These are phyloP conservation scores for Tethea ocularis DNA, from an alignment of 2,888 invertebrate genomes.

Conservation along the genomic window DNA sequence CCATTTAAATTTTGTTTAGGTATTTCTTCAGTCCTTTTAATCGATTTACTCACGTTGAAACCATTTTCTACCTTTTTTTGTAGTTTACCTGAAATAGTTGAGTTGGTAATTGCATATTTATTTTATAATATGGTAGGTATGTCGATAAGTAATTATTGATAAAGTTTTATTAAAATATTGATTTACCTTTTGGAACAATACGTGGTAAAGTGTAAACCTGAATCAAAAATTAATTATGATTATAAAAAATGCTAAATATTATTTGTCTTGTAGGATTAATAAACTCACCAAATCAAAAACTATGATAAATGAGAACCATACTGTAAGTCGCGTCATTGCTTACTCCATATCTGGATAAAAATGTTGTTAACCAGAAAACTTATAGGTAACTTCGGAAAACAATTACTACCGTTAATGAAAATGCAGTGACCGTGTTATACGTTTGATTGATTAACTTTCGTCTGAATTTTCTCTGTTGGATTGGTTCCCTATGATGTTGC, in stretches of 20 bases:
- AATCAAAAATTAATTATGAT: background rate
- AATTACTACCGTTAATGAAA: constrained; percentile 54
- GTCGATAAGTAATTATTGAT: background rate
- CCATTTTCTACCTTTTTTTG: background rate
- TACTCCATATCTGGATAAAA: constrained; percentile 19
- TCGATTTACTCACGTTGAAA: background rate
- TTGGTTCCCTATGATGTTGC: background rate
- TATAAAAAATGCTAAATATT: background rate
- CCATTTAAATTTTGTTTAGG: background rate
- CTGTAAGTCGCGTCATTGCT: constrained; percentile 26
- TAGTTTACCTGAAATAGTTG: background rate
- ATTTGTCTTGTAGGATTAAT: background rate
- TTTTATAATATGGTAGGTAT: background rate
- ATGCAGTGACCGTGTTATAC: constrained; percentile 56
- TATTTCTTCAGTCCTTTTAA: background rate
- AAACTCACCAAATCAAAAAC: constrained; percentile 32
- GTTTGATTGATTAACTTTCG: constrained; percentile 30
- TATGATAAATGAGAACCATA: constrained; percentile 26
- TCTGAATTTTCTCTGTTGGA: background rate
- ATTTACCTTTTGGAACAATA: background rate
- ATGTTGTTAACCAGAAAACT: constrained; percentile 23
- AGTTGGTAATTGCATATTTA: background rate
- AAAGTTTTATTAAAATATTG: background rate
- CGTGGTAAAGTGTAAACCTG: background rate
- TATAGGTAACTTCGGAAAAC: constrained; percentile 35